Percentiles rank a stretch among this genome's conserved stretches.
These are phyloP conservation scores for Pyrrhia umbra DNA, from an alignment of 2,888 invertebrate species.

Conservation along the genomic window DNA sequence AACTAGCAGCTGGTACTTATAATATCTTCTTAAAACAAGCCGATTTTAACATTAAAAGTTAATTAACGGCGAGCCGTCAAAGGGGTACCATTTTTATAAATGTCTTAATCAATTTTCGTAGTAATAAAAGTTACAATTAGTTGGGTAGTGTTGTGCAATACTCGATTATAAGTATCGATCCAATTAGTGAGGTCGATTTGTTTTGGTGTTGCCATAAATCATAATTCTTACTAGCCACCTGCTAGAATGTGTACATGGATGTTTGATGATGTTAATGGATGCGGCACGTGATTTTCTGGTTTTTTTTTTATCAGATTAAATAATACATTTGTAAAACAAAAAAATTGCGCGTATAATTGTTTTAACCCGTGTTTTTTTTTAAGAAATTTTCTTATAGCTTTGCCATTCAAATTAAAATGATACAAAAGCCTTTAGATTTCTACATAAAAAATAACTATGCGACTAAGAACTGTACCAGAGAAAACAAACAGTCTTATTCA, in stretches of 20 bases:
- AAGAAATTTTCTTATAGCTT: too few relatives aligned
- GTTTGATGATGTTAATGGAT: slow-evolving; percentile 58
- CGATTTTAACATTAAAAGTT: slow-evolving; percentile 58
- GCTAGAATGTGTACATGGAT: slow-evolving; percentile 63
- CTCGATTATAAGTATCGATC: slow-evolving; percentile 70
- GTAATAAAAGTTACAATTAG: slow-evolving; percentile 66
- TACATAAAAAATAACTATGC: background rate
- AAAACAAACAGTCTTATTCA: background rate
- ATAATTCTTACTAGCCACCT: slow-evolving; percentile 75
- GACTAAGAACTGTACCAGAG: background rate
- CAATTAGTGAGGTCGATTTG: slow-evolving; percentile 83
- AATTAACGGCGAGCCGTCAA: slow-evolving; percentile 61
- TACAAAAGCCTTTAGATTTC: background rate
- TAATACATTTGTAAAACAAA: too few relatives aligned
- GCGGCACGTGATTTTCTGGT: slow-evolving; percentile 55
- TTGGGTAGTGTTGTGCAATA: slow-evolving; percentile 70
- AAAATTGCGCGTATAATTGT: too few relatives aligned
- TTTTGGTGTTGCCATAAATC: slow-evolving; percentile 85
- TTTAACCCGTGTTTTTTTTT: too few relatives aligned
- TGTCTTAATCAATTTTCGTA: slow-evolving; percentile 66
- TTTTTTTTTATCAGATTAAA: background rate
- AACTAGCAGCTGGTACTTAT: slow-evolving; percentile 20
- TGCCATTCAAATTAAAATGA: too few relatives aligned
- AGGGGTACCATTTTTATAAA: slow-evolving; percentile 55
- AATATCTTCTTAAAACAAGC: slow-evolving; percentile 51